Conservation (phyloP, 2,888 invertebrate genomes). For the Latheticus oryzae region DNA sequence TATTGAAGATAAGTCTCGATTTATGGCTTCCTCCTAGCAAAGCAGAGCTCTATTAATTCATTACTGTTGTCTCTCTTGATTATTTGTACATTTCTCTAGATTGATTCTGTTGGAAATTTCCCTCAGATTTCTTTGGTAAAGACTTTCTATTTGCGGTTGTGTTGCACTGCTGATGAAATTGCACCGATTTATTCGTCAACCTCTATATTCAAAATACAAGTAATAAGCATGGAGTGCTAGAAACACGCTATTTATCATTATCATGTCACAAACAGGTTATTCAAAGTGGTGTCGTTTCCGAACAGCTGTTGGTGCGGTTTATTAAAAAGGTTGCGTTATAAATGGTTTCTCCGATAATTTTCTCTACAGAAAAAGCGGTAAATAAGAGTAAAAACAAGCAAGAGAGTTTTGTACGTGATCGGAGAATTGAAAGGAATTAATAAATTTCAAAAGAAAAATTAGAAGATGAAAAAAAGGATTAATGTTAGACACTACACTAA, state of each 20-base stretch:
- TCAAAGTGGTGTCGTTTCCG: slow-evolving; percentile 49
- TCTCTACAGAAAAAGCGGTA: slow-evolving; percentile 1
- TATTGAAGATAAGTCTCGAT: slow-evolving; percentile 24
- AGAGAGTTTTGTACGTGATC: slow-evolving; percentile 24
- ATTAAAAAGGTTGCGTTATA: slow-evolving; percentile 39
- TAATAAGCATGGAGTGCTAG: slow-evolving; percentile 39
- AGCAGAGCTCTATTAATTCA: slow-evolving; percentile 13
- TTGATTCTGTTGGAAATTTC: slow-evolving; percentile 17
- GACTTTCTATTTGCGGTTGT: too few relatives aligned
- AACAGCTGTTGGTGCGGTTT: slow-evolving; percentile 40
- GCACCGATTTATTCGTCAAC: slow-evolving; percentile 20
- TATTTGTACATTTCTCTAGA: slow-evolving; percentile 20
- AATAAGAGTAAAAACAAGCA: slow-evolving; percentile 10
- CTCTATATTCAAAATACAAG: slow-evolving; percentile 37
- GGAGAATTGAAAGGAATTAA: slow-evolving; percentile 31
- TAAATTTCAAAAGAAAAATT: slow-evolving; percentile 21
- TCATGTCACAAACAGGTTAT: slow-evolving; percentile 48
- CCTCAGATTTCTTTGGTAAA: slow-evolving; percentile 2
- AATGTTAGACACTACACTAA: slow-evolving; percentile 26
- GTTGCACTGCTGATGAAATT: slow-evolving; percentile 24
- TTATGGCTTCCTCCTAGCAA: slow-evolving; percentile 19
- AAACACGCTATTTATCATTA: slow-evolving; percentile 48
- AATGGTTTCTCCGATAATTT: slow-evolving; percentile 24
- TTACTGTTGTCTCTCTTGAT: slow-evolving; percentile 14
- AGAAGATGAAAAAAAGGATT: slow-evolving; percentile 9